Conservation (phyloP, 2,888 invertebrate species). For the Apomyelois bistriatella region DNA sequence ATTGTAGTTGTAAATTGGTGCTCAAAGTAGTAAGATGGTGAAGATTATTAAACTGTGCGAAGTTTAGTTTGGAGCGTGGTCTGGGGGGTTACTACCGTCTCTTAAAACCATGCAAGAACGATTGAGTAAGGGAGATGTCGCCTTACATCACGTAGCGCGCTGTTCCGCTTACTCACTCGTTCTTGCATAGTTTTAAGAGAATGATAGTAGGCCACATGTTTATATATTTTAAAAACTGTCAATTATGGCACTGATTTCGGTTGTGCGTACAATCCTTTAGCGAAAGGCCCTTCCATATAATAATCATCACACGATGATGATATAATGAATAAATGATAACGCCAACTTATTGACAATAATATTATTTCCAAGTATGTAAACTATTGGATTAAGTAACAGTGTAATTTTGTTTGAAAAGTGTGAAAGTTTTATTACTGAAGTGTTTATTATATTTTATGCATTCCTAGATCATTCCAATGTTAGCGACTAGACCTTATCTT, state of each 20-base stretch:
- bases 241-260: not conserved
- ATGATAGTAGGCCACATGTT: no score
- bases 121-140: no score
- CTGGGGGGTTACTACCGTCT: no score
- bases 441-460: not conserved
- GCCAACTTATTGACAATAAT: slow-evolving; percentile 12
- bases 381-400: not conserved
- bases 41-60: not conserved
- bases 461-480: not conserved
- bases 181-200: no score
- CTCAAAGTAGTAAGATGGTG: slow-evolving; percentile 2
- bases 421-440: not conserved
- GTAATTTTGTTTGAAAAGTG: not conserved
- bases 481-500: not conserved
- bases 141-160: no score
- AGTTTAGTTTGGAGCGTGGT: no score
- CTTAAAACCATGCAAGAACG: no score
- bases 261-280: slow-evolving; percentile 2
- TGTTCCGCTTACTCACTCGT: no score
- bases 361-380: not conserved
- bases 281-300: no score
- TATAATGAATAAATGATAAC: not conserved
- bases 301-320: no score
- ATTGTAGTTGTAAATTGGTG: slow-evolving; percentile 8
- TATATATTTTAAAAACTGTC: not conserved